phyloP scores from a whole-genome alignment of 2,113 vertebrate genomes.

The Balaeniceps rex region DNA sequence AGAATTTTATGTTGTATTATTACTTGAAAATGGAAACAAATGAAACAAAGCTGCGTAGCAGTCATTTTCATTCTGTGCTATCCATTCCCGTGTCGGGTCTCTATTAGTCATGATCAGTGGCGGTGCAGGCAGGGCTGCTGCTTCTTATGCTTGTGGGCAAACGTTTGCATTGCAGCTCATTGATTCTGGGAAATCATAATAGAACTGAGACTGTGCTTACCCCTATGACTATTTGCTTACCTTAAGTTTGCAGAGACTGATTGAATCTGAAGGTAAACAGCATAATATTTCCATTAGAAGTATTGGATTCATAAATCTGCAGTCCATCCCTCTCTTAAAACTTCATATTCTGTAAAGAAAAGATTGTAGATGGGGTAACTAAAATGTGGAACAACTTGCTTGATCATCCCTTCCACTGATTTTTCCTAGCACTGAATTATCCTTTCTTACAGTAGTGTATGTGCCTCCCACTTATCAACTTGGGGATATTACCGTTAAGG shows the following conservation, averaged over 20 bases:
- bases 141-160: neutral
- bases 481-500: neutral
- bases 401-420: neutral
- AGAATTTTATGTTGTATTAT: neutral
- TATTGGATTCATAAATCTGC: neutral
- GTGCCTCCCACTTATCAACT: neutral
- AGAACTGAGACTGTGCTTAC: neutral
- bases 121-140: neutral
- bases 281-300: neutral
- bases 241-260: neutral
- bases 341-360: neutral
- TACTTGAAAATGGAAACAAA: slow-evolving; percentile 2
- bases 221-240: neutral
- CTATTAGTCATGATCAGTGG: neutral
- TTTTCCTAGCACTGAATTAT: neutral
- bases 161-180: neutral
- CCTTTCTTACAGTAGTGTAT: neutral
- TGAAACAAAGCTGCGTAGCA: neutral
- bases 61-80: neutral
- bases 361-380: neutral
- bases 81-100: neutral
- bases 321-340: neutral
- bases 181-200: neutral
- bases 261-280: neutral
- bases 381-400: neutral